Percentiles rank a stretch among this genome's conserved stretches.
These are phyloP conservation scores for Elmis aenea DNA, from an alignment of 2,888 invertebrate genomes.

Conservation along the genomic window DNA sequence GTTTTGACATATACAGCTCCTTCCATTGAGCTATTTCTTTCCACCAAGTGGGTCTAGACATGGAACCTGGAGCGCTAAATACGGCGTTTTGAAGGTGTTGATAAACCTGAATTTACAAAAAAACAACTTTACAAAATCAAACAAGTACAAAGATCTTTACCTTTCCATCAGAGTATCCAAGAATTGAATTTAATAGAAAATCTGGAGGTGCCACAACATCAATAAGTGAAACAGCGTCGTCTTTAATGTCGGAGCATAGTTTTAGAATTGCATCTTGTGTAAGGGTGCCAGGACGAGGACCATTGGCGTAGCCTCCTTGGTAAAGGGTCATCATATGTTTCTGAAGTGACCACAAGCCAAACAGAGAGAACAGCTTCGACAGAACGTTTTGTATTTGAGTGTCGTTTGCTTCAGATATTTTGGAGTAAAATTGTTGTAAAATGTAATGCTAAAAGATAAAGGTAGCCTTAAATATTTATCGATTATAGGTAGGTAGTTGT, in stretches of 20 bases:
- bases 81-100: constrained; percentile 65
- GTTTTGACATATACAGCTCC: constrained; percentile 46
- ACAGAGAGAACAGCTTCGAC: constrained; percentile 58
- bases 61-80: constrained; percentile 58
- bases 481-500: no score
- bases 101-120: constrained; percentile 59
- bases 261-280: constrained; percentile 64
- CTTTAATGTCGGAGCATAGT: constrained; percentile 58
- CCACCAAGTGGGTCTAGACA: constrained; percentile 74
- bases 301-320: constrained; percentile 58
- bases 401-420: constrained; percentile 47
- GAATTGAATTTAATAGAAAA: constrained; percentile 75
- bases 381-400: constrained; percentile 51
- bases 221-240: constrained; percentile 70
- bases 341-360: constrained; percentile 65
- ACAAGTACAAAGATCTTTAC: no score
- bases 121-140: no score
- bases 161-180: constrained; percentile 84
- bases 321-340: constrained; percentile 73
- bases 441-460: constrained; percentile 53
- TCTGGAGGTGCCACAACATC: constrained; percentile 87
- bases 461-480: no score
- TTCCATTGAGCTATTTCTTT: constrained; percentile 59
- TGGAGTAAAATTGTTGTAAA: constrained; percentile 50
- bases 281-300: constrained; percentile 51